These are phyloP conservation scores for Lasioglossum zephyrum DNA, from an alignment of 2,888 invertebrate species.

Conservation along the genomic window DNA sequence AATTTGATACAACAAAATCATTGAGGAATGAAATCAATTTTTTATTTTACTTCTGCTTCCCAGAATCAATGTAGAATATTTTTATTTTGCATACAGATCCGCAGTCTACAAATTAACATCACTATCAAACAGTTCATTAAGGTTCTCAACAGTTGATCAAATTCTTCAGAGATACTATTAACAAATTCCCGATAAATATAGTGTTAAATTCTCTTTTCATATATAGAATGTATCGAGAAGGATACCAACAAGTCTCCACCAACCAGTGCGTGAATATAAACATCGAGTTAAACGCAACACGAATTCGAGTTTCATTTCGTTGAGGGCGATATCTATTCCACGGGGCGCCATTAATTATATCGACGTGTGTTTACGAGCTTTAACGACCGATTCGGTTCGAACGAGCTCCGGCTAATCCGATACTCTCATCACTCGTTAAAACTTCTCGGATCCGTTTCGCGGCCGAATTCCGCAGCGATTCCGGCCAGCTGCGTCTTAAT, in stretches of 20 bases:
- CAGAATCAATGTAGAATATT: too few relatives aligned
- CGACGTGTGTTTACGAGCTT: constrained; percentile 26
- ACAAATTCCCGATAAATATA: neutral
- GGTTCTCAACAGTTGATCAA: neutral
- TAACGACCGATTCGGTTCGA: constrained; percentile 16
- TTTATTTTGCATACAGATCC: too few relatives aligned
- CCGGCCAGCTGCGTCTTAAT: constrained; percentile 2
- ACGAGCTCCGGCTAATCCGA: neutral
- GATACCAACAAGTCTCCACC: neutral
- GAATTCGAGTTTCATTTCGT: constrained; percentile 17
- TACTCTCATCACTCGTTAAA: constrained; percentile 18
- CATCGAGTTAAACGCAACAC: neutral
- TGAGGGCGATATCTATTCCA: constrained; percentile 28
- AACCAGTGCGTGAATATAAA: neutral
- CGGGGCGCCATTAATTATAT: constrained; percentile 28
- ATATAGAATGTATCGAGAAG: neutral
- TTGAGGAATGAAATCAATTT: too few relatives aligned
- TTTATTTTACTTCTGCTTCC: too few relatives aligned
- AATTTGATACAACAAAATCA: too few relatives aligned
- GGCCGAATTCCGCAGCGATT: constrained; percentile 16
- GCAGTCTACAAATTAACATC: too few relatives aligned
- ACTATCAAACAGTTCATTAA: neutral
- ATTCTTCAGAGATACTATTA: neutral
- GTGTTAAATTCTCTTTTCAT: neutral
- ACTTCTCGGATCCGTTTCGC: constrained; percentile 7